A percentile compares a stretch with the other conserved stretches of the same genome.
Evolutionary conservation across 2,888 invertebrate genomes (phyloP).

Genomic region (Hydropsyche betteni): DNA sequence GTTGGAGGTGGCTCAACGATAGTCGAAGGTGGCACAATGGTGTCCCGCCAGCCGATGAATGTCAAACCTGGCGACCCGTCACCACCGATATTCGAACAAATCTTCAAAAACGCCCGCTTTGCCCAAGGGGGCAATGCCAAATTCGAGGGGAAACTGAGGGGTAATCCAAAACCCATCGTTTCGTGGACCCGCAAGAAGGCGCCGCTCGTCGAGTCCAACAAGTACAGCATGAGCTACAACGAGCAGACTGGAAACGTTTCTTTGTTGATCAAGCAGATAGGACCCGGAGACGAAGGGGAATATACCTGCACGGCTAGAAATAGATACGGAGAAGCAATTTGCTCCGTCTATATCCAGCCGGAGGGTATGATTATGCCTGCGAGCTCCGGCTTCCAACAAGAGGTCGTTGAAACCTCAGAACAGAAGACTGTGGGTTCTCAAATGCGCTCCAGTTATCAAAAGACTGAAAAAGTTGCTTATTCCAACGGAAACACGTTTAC

Average conservation of each 20-base stretch:
- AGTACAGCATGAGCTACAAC: constrained; percentile 91
- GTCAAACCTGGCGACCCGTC: constrained; percentile 79
- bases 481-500: constrained; percentile 76
- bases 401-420: constrained; percentile 71
- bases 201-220: constrained; percentile 82
- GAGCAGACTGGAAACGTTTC: constrained; percentile 90
- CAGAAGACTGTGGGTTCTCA: constrained; percentile 70
- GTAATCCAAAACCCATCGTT: constrained; percentile 91
- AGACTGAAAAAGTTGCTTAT: constrained; percentile 71
- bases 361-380: constrained; percentile 80
- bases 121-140: constrained; percentile 93
- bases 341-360: constrained; percentile 93
- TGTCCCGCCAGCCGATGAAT: constrained; percentile 59
- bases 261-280: constrained; percentile 91
- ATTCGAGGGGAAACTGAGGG: constrained; percentile 91
- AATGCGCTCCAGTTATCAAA: constrained; percentile 65
- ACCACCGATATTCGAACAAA: constrained; percentile 95
- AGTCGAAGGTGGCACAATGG: constrained; percentile 73
- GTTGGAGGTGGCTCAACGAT: constrained; percentile 52
- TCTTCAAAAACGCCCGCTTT: constrained; percentile 93
- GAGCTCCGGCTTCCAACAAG: constrained; percentile 69
- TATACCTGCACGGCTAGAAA: constrained; percentile 95
- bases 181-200: constrained; percentile 90
- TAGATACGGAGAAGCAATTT: constrained; percentile 95
- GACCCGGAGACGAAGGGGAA: constrained; percentile 95